phyloP scores from a whole-genome alignment of 2,888 invertebrate genomes.

The Plagodis pulveraria region DNA sequence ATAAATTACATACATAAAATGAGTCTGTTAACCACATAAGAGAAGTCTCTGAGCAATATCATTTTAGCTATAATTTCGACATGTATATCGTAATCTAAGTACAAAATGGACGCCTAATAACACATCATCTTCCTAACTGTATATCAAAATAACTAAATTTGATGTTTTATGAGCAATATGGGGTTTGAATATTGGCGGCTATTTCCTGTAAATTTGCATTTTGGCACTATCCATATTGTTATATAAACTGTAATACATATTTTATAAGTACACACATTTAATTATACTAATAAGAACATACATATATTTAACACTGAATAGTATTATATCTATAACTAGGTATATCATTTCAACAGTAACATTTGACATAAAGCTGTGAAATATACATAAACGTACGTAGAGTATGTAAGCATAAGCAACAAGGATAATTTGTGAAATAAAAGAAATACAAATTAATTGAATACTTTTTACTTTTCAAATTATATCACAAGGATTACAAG shows the following conservation, averaged over 20 bases:
- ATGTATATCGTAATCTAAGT: slow-evolving; percentile 13
- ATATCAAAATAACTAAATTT: slow-evolving; percentile 47
- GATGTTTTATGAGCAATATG: slow-evolving; percentile 64
- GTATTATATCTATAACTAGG: slow-evolving; percentile 44
- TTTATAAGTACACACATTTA: slow-evolving; percentile 33
- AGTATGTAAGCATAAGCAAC: slow-evolving; percentile 52
- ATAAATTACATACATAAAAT: too few relatives aligned
- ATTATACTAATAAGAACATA: slow-evolving; percentile 28
- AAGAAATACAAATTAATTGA: slow-evolving; percentile 66
- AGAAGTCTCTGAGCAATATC: too few relatives aligned
- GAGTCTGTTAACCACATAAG: too few relatives aligned
- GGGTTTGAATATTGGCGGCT: slow-evolving; percentile 60
- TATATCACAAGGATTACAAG: slow-evolving; percentile 74
- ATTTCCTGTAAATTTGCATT: slow-evolving; percentile 71
- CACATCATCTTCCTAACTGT: slow-evolving; percentile 32
- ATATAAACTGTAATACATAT: slow-evolving; percentile 41
- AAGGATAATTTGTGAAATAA: slow-evolving; percentile 54
- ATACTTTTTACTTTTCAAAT: slow-evolving; percentile 74
- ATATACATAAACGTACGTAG: slow-evolving; percentile 55
- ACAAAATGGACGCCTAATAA: slow-evolving; percentile 52
- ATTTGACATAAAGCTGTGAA: slow-evolving; percentile 62
- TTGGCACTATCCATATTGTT: slow-evolving; percentile 64
- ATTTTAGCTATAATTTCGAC: too few relatives aligned
- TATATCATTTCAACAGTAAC: slow-evolving; percentile 49
- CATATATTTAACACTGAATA: slow-evolving; percentile 56